Percentiles rank a stretch among this genome's conserved stretches.
Conservation (phyloP, 2,888 invertebrate genomes). For the Mesorhabditis sp. region DNA sequence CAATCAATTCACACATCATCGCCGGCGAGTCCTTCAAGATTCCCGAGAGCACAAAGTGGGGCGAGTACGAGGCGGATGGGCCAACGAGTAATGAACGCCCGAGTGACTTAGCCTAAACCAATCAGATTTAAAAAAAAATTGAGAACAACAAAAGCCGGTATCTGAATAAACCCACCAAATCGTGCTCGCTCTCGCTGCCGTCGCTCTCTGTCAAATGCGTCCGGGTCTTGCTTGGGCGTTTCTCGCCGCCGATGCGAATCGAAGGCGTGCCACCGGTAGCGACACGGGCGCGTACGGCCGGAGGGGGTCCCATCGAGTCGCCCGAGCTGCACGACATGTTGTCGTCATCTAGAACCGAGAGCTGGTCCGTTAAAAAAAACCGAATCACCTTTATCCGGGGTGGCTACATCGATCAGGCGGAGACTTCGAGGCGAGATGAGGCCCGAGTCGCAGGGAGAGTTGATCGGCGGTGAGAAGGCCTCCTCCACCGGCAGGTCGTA, state of each 20-base stretch:
- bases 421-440: neutral
- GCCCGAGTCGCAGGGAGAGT: neutral
- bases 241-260: neutral
- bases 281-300: neutral
- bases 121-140: neutral
- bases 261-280: neutral
- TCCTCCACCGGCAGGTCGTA: slow-evolving; percentile 4
- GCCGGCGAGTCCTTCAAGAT: slow-evolving; percentile 24
- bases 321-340: neutral
- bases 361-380: too few species aligned
- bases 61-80: slow-evolving; percentile 38
- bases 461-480: slow-evolving; percentile 2
- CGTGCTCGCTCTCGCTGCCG: slow-evolving; percentile 3
- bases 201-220: neutral
- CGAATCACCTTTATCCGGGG: neutral
- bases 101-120: slow-evolving; percentile 18
- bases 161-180: neutral
- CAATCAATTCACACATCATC: neutral
- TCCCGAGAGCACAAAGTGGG: slow-evolving; percentile 50
- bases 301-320: neutral
- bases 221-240: neutral
- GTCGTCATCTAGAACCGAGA: neutral
- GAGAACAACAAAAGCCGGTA: too few species aligned
- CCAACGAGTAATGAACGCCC: slow-evolving; percentile 49
- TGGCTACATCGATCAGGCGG: neutral